Conservation (phyloP, 2,113 vertebrate species). For the Centropus unirufus region DNA sequence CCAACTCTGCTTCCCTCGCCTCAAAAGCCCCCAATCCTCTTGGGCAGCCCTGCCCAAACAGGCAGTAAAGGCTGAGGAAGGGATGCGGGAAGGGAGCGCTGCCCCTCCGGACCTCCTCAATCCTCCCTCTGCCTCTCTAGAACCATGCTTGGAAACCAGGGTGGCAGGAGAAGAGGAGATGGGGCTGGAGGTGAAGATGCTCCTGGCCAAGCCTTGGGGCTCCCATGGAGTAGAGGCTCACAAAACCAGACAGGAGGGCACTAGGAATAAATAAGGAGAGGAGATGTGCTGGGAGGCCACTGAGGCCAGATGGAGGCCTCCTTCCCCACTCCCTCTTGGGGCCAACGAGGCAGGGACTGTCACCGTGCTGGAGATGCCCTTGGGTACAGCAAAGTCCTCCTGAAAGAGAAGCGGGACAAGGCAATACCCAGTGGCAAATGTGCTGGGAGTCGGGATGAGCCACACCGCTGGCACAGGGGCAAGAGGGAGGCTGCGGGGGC, state of each 20-base stretch:
- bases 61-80: neutral
- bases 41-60: accelerated
- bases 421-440: neutral
- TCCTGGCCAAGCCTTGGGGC: neutral
- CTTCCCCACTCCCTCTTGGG: neutral
- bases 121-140: neutral
- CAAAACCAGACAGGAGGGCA: neutral
- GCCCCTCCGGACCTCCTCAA: neutral
- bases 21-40: neutral
- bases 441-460: neutral
- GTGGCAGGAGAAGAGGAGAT: neutral
- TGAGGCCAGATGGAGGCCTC: neutral
- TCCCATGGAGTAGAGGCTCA: neutral
- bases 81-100: too few species aligned
- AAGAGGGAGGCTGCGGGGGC: neutral
- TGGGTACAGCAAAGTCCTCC: neutral
- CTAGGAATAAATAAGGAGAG: neutral
- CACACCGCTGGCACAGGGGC: neutral
- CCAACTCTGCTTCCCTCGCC: neutral
- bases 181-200: neutral
- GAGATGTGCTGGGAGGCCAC: neutral
- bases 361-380: accelerated
- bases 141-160: neutral
- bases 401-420: neutral
- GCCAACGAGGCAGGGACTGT: neutral